Conservation (phyloP, 1,140 invertebrate species). For the Drosophila suzukii region DNA sequence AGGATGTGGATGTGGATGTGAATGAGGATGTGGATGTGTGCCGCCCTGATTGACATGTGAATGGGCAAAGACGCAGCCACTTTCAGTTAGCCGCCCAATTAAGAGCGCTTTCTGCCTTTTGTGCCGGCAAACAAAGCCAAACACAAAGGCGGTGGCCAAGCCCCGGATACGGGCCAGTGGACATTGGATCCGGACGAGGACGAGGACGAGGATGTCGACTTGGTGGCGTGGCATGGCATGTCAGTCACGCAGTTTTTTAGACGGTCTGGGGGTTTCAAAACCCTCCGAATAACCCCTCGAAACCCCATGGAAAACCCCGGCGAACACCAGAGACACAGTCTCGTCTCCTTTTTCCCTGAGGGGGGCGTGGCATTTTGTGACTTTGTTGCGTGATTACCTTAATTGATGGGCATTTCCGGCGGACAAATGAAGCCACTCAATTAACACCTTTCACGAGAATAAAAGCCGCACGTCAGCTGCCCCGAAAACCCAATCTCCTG, state of each 20-base stretch:
- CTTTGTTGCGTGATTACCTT: constrained; percentile 82
- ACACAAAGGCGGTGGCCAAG: constrained; percentile 57
- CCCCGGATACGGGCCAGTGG: constrained; percentile 41
- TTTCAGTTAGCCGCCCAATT: constrained; percentile 82
- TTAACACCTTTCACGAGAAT: constrained; percentile 79
- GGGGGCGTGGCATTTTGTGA: constrained; percentile 67
- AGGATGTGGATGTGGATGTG: constrained; percentile 7
- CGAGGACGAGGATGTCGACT: constrained; percentile 25
- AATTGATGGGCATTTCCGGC: constrained; percentile 82
- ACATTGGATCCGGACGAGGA: constrained; percentile 31
- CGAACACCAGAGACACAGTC: neutral
- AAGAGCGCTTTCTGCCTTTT: constrained; percentile 79
- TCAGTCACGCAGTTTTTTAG: constrained; percentile 82
- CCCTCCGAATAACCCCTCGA: constrained; percentile 22
- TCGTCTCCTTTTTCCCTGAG: constrained; percentile 13
- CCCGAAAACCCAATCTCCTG: constrained; percentile 16
- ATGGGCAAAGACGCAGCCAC: constrained; percentile 77
- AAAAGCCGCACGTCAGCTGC: constrained; percentile 68
- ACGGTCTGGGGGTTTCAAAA: constrained; percentile 40
- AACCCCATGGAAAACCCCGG: neutral
- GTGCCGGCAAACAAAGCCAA: constrained; percentile 71
- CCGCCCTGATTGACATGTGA: constrained; percentile 78
- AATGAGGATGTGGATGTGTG: constrained; percentile 17
- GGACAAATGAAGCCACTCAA: constrained; percentile 81
- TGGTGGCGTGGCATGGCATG: constrained; percentile 67